phyloP scores from a whole-genome alignment of 2,797 vertebrate genomes.

The Alcedo atthis region DNA sequence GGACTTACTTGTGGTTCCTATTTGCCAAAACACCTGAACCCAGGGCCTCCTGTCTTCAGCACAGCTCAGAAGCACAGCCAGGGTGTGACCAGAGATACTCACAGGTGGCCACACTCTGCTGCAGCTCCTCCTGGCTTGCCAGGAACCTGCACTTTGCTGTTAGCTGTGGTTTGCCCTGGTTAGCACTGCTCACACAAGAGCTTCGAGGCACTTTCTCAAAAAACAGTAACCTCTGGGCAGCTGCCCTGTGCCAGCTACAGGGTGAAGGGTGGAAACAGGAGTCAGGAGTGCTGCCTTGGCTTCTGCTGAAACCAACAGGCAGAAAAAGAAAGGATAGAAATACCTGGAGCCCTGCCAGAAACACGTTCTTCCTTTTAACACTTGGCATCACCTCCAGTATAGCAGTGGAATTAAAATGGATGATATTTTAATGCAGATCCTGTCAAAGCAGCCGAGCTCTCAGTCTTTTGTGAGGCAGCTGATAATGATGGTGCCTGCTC shows the following conservation, averaged over 20 bases:
- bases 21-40: neutral
- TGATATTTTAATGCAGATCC: neutral
- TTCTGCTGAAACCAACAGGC: neutral
- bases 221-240: neutral
- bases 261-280: neutral
- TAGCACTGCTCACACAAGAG: neutral
- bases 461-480: neutral
- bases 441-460: neutral
- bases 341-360: conserved; percentile 10
- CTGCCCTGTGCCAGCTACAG: neutral
- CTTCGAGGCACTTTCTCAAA: neutral
- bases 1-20: neutral
- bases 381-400: neutral
- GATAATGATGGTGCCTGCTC: neutral
- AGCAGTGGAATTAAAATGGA: conserved; percentile 4
- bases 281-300: neutral
- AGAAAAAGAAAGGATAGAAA: neutral
- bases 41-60: neutral
- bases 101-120: neutral
- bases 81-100: neutral
- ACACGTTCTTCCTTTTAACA: neutral
- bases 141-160: neutral
- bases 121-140: neutral
- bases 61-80: neutral
- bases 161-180: neutral